These are phyloP conservation scores for Pristionchus japonicus DNA, from an alignment of 2,888 invertebrate genomes.

Conservation along the genomic window DNA sequence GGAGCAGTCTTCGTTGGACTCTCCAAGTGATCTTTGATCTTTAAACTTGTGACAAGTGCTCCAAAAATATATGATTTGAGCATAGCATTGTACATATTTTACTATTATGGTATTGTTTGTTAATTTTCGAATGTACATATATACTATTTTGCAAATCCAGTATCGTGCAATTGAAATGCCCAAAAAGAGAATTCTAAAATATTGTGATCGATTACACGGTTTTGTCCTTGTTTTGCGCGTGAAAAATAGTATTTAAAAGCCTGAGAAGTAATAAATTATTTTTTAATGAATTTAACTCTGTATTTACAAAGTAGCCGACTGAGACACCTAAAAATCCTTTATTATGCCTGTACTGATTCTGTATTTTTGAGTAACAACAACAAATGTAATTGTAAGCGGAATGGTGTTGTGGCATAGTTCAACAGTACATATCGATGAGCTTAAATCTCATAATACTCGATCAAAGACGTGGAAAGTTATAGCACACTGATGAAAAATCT, in stretches of 20 bases:
- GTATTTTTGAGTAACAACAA: neutral
- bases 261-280: neutral
- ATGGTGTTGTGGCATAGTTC: neutral
- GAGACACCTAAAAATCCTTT: too few species aligned
- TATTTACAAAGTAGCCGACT: too few species aligned
- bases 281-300: too few species aligned
- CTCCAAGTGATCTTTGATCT: constrained; percentile 60
- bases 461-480: neutral
- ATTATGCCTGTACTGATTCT: neutral
- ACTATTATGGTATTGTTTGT: neutral
- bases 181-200: neutral
- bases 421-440: neutral
- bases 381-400: neutral
- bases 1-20: constrained; percentile 73
- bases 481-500: constrained; percentile 4
- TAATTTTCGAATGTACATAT: neutral
- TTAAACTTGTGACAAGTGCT: neutral
- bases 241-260: neutral
- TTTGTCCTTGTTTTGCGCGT: neutral
- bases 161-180: neutral
- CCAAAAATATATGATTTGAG: too few species aligned
- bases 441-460: neutral
- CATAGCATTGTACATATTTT: too few species aligned
- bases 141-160: neutral
- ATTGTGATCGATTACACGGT: neutral